Evolutionary conservation across 2,113 vertebrate species (phyloP).

Genomic region (Falco punctatus): DNA sequence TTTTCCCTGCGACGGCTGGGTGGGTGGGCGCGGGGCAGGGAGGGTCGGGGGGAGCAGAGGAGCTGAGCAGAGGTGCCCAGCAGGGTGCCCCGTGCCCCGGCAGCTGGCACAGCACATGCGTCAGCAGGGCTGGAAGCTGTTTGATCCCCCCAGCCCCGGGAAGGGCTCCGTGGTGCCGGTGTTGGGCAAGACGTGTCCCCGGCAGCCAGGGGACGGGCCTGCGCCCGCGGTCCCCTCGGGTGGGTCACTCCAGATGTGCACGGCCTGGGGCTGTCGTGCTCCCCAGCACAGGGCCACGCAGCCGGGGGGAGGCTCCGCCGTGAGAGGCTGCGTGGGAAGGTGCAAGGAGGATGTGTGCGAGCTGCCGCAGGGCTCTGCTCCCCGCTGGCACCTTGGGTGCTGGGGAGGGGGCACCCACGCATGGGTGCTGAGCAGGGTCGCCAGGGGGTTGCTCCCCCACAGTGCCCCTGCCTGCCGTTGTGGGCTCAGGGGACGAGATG

Average conservation of each 20-base stretch:
- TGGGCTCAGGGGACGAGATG: not conserved
- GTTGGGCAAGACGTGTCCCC: not conserved
- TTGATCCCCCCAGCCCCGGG: not conserved
- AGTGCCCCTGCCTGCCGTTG: not conserved
- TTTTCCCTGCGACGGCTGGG: not conserved
- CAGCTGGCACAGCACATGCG: not conserved
- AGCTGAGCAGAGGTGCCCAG: not conserved
- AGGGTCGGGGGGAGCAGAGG: not conserved
- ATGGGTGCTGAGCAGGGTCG: not conserved
- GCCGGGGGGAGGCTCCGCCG: not conserved
- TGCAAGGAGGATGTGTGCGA: not conserved
- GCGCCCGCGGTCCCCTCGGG: not conserved
- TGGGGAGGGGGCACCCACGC: accelerated
- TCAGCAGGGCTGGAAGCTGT: not conserved
- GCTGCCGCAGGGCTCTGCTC: not conserved
- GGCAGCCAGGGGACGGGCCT: not conserved
- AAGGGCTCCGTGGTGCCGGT: not conserved
- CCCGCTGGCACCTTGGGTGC: not conserved
- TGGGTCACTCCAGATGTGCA: not conserved
- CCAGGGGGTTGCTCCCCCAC: not conserved
- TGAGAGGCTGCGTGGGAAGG: not conserved
- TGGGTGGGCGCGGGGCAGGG: not conserved
- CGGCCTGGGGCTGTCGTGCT: not conserved
- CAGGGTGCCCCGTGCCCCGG: not conserved
- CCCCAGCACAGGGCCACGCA: not conserved